A percentile compares a stretch with the other conserved stretches of the same genome.
Evolutionary conservation across 1,140 invertebrate genomes (phyloP).

Genomic region (Pseudomyrmex dendroicus): DNA sequence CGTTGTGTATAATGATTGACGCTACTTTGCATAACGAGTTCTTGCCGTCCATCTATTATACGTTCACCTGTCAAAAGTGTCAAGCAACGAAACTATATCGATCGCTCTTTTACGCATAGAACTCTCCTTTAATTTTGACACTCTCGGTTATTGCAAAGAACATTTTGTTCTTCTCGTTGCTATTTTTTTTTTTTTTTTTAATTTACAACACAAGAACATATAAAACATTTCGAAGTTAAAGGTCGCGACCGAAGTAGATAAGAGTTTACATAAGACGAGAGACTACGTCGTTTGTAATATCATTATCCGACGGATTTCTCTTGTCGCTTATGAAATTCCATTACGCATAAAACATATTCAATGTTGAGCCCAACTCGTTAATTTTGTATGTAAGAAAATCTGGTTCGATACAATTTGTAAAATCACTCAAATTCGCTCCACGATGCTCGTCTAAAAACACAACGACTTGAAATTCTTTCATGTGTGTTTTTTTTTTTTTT

Average conservation of each 20-base stretch:
- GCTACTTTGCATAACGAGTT: conserved; percentile 23
- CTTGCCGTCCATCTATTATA: neutral
- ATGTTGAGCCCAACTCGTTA: no score
- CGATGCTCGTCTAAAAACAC: neutral
- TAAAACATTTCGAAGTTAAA: neutral
- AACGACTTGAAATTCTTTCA: neutral
- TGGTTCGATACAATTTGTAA: no score
- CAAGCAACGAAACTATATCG: neutral
- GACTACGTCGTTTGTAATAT: neutral
- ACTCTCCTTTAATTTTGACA: no score
- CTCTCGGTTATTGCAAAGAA: neutral
- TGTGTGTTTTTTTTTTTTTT: neutral
- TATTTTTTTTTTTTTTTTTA: neutral
- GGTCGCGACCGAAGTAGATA: neutral
- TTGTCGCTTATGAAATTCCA: neutral
- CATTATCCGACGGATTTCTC: neutral
- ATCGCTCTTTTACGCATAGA: neutral
- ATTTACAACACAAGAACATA: neutral
- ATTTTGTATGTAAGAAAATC: no score
- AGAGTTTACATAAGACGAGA: conserved; percentile 16
- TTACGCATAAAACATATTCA: no score
- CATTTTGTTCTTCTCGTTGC: neutral
- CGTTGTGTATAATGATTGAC: neutral
- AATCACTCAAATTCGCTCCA: no score
- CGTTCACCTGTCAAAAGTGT: neutral